Evolutionary conservation across 1,140 invertebrate genomes (phyloP).

Genomic region (Drosophila lacertosa): DNA sequence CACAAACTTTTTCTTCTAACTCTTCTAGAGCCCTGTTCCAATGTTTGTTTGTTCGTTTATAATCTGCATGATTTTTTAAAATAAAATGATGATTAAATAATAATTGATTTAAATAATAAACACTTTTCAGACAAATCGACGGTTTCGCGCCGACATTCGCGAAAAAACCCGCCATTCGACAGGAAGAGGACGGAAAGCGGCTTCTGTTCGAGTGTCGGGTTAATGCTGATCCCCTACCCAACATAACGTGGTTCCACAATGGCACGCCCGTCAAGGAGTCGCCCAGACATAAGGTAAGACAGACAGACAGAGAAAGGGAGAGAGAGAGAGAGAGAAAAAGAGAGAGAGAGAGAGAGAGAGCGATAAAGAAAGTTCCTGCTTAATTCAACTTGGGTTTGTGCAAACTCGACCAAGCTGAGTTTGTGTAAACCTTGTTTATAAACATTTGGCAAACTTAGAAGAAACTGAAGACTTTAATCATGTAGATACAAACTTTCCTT

Average conservation of each 20-base stretch:
- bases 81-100: background rate
- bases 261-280: slow-evolving; percentile 90
- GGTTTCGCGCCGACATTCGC: slow-evolving; percentile 98
- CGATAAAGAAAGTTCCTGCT: too few relatives aligned
- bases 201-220: slow-evolving; percentile 98
- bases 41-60: background rate
- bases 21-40: background rate
- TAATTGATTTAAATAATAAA: background rate
- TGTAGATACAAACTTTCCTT: too few relatives aligned
- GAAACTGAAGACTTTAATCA: too few relatives aligned
- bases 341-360: too few relatives aligned
- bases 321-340: too few relatives aligned
- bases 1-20: too few relatives aligned
- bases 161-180: slow-evolving; percentile 97
- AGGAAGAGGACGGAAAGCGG: slow-evolving; percentile 98
- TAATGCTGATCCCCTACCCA: slow-evolving; percentile 96
- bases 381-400: too few relatives aligned
- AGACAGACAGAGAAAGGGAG: too few relatives aligned
- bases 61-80: background rate
- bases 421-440: too few relatives aligned
- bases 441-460: too few relatives aligned
- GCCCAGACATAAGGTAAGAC: slow-evolving; percentile 91
- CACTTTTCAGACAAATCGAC: slow-evolving; percentile 93
- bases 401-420: too few relatives aligned
- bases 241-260: slow-evolving; percentile 96